Evolutionary conservation across 2,797 vertebrate species (phyloP), one percentile per base, ranked within the genome.

Genomic region (Rhabdomys pumilio): DNA sequence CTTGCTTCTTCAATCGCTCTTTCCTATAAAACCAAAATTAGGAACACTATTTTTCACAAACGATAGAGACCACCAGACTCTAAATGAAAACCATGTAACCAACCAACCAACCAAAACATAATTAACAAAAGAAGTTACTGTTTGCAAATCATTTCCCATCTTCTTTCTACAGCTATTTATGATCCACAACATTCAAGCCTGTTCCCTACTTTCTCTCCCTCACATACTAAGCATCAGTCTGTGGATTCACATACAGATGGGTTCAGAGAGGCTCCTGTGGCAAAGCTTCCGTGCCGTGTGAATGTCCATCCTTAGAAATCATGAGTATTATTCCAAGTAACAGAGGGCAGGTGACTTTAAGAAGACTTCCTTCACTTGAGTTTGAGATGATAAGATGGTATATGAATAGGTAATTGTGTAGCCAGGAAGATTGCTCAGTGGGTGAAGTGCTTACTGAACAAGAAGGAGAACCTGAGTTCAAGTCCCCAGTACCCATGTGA

Each of bases 161-260:
- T 73, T 89, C 87, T 93, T 95, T 97, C 81, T 89, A 96, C 97
- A 94, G 92, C 72, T 93, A 77, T 97, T 97, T 98, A 91, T 98
- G 82, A 47, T 96, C 84, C 79, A 73, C 34, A 89, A 61, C 85
- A 81, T 91, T 97, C 97, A 96, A 87, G 65, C 91, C 53, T 89
- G 61, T 94, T 98, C 83, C 95, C 67, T 97, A 95, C 96, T 98
- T n/a, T 8, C 26, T 85, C 19, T n/a, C 97, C 92, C 96, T 98
- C 96, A 97, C 79, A 95, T 97, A 96, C 95, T 97, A 93, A 98
- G 80, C 90, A 96, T 98, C 97, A 98, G 96, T 97, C 95, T 98
- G 96, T 90, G 92, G 90, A 95, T 98, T 97, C 97, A 22, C 88
- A 24, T 0, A 2, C 3, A 26, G 63, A 24, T 84, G 80, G 87